A percentile compares a stretch with the other conserved stretches of the same genome.
These are phyloP conservation scores for Falco peregrinus DNA, from an alignment of 2,797 vertebrate genomes.

Conservation along the genomic window DNA sequence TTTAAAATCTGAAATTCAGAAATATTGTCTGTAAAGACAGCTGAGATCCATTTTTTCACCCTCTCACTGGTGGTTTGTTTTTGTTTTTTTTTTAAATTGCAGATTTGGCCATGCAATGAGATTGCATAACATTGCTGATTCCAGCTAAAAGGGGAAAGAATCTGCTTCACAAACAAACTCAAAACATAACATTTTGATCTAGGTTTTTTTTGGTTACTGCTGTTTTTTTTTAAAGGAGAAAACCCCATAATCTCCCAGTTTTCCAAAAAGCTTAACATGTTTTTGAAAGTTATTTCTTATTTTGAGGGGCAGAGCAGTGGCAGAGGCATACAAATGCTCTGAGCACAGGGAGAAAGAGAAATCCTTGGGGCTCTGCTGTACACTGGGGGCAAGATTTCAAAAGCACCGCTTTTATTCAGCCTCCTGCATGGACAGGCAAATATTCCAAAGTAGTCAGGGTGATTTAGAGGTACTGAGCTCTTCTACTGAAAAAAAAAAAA, in stretches of 20 bases:
- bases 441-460: not conserved
- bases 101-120: not conserved
- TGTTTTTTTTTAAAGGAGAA: not conserved
- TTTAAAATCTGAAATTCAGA: not conserved
- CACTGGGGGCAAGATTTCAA: not conserved
- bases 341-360: not conserved
- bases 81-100: not conserved
- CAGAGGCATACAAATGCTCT: not conserved
- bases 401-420: not conserved
- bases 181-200: not conserved
- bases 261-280: not conserved
- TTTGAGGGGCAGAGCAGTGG: not conserved
- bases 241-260: not conserved
- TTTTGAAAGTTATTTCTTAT: not conserved
- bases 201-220: not conserved
- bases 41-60: fast-evolving
- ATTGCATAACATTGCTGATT: not conserved
- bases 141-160: not conserved
- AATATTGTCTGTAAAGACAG: fast-evolving
- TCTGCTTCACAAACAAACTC: not conserved
- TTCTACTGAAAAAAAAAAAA: not conserved
- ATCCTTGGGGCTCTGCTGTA: not conserved
- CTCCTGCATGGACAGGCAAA: not conserved
- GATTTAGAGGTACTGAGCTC: not conserved
- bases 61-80: not conserved